Evolutionary conservation across 1,140 invertebrate genomes (phyloP), one percentile per base, ranked within the genome.

Genomic region (Lepidurus arcticus): DNA sequence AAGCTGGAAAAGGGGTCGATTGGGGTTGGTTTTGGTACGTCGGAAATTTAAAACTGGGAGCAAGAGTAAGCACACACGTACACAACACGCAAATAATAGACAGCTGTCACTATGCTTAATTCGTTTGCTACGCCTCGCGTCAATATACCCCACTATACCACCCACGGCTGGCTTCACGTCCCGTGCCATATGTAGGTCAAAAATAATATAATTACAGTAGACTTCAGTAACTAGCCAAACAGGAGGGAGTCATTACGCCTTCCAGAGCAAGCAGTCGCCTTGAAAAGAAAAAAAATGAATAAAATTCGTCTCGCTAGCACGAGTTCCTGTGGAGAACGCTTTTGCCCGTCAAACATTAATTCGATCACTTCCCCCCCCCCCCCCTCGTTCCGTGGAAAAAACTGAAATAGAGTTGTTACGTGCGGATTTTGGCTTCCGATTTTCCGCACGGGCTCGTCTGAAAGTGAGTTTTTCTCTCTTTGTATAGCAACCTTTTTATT

Each of bases 71-170:
- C 53, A 21, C 16, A 13, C 13, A n/a, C 53, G 7, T 7, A 65
- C 53, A n/a, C 53, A 7, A 21, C 21, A 65, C 21, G 53, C 53
- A 65, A 65, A 65, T 65, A 65, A 65, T 65, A 65, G 53, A 65
- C 53, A 65, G 9, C 53, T 65, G 53, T 65, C 53, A 65, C 21
- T 65, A 34, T 34, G 34, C 34, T 34, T 34, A 34, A 34, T 34
- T 34, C 34, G 34, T 65, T 65, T 21, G 53, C 13, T 65, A 65
- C 53, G 53, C n/a, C 16, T 21, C 53, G 53, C n/a, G 53, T 65
- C 53, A 65, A n/a, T 1, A 65, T 65, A 7, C 53, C 21, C 13
- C 13, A 1, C 21, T 21, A 9, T 7, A 65, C 8, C 1, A 13
- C 21, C 7, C 9, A 21, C 1, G 16, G 21, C 47, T 53, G 47